These are phyloP conservation scores for Sinocyclocheilus anophthalmus DNA, from an alignment of 2,113 vertebrate species.

Conservation along the genomic window DNA sequence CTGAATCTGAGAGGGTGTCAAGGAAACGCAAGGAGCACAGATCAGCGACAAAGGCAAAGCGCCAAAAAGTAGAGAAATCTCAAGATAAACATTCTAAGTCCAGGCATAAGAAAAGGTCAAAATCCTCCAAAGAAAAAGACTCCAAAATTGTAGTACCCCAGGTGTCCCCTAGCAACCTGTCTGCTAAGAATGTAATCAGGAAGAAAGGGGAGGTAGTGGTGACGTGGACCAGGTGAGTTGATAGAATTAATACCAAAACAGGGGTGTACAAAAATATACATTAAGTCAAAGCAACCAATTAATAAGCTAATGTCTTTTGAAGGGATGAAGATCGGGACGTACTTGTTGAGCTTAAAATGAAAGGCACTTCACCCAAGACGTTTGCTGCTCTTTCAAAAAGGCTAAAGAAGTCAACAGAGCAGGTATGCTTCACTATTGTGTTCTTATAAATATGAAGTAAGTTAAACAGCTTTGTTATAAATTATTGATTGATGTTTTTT, in stretches of 20 bases:
- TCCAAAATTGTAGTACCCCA: slow-evolving; percentile 39
- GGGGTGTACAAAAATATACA: not conserved
- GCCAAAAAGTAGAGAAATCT: slow-evolving; percentile 66
- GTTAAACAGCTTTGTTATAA: not conserved
- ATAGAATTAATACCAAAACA: not conserved
- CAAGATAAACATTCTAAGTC: slow-evolving; percentile 40
- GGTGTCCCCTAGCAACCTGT: slow-evolving; percentile 79
- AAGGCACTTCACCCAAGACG: slow-evolving; percentile 86
- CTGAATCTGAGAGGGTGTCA: not conserved
- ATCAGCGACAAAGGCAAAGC: slow-evolving; percentile 65
- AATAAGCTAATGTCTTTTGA: not conserved
- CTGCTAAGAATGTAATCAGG: slow-evolving; percentile 91
- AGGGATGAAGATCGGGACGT: slow-evolving; percentile 95
- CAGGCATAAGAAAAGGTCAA: slow-evolving; percentile 61
- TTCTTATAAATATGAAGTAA: not conserved
- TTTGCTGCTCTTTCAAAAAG: slow-evolving; percentile 83
- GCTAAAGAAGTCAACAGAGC: slow-evolving; percentile 84
- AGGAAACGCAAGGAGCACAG: slow-evolving; percentile 69
- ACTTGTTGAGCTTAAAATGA: slow-evolving; percentile 86
- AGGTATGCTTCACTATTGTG: slow-evolving; percentile 71
- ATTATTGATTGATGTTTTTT: slow-evolving; percentile 36
- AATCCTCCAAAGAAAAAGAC: slow-evolving; percentile 55
- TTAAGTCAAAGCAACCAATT: not conserved
- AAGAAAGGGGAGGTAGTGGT: slow-evolving; percentile 93
- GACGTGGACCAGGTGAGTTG: slow-evolving; percentile 91